Evolutionary conservation across 1,140 invertebrate species (phyloP).

Genomic region (Plectrocnemia conspersa): DNA sequence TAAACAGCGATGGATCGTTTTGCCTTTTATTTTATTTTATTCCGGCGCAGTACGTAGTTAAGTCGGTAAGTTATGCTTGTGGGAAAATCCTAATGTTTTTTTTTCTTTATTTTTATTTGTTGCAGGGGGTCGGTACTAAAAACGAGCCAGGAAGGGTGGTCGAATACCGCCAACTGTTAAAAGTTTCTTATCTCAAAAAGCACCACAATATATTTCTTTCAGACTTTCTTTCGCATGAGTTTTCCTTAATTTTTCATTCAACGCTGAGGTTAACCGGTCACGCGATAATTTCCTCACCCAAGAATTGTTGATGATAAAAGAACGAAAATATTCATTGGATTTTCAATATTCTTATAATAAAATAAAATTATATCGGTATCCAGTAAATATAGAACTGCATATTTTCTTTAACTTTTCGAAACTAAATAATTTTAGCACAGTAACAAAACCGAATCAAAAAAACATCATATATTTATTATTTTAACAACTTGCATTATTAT

Average conservation of each 20-base stretch:
- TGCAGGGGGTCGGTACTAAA: not conserved
- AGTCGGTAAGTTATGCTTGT: not conserved
- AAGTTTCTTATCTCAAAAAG: conserved; percentile 31
- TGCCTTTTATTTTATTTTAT: conserved; percentile 2
- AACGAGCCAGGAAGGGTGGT: conserved; percentile 1
- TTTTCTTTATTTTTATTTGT: not conserved
- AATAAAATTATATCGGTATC: not conserved
- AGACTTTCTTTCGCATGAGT: conserved; percentile 26
- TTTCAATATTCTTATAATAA: not conserved
- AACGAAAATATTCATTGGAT: not conserved
- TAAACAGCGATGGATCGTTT: not conserved
- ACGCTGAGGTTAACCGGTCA: conserved; percentile 30
- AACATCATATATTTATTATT: too few relatives aligned
- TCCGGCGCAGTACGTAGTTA: not conserved
- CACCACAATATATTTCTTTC: conserved; percentile 27
- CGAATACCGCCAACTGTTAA: conserved; percentile 3
- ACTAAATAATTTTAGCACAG: not conserved
- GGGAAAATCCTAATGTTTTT: conserved; percentile 6
- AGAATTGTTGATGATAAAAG: conserved; percentile 25
- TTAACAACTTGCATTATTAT: too few relatives aligned
- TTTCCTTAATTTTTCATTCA: conserved; percentile 35
- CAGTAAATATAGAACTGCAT: not conserved
- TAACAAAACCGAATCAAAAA: too few relatives aligned
- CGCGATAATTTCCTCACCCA: conserved; percentile 31
- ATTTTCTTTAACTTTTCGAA: not conserved